These are phyloP conservation scores for Tetragonisca angustula DNA, from an alignment of 2,888 invertebrate species.

Conservation along the genomic window DNA sequence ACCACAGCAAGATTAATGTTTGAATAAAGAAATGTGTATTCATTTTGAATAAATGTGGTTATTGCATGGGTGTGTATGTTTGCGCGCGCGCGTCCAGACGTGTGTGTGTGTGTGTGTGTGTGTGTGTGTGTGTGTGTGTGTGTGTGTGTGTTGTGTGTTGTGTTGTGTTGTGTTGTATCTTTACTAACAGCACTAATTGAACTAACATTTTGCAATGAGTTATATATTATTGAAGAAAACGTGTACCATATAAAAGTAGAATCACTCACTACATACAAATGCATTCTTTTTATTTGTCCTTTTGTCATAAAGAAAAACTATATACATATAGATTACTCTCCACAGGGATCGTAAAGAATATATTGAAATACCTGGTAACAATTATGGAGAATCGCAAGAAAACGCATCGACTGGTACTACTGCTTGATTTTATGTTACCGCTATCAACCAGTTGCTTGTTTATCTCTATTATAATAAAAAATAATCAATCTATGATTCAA, in stretches of 20 bases:
- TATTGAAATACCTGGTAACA: constrained; percentile 75
- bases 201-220: constrained; percentile 27
- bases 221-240: neutral
- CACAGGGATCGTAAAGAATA: constrained; percentile 80
- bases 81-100: neutral
- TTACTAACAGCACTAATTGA: constrained; percentile 51
- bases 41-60: constrained; percentile 4
- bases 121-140: neutral
- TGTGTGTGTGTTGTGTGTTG: neutral
- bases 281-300: neutral
- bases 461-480: constrained; percentile 45
- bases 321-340: constrained; percentile 67
- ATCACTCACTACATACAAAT: neutral
- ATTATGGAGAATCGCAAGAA: constrained; percentile 71
- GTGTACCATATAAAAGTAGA: constrained; percentile 2
- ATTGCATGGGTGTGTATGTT: constrained; percentile 16
- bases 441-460: constrained; percentile 15
- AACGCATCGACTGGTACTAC: constrained; percentile 62
- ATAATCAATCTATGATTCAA: constrained; percentile 16
- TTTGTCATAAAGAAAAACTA: neutral
- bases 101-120: neutral
- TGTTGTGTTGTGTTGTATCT: neutral
- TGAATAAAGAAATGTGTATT: neutral
- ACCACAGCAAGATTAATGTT: neutral
- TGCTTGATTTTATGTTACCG: constrained; percentile 42